A percentile compares a stretch with the other conserved stretches of the same genome.
phyloP scores from a whole-genome alignment of 2,888 invertebrate genomes.

The Tetropium fuscum region DNA sequence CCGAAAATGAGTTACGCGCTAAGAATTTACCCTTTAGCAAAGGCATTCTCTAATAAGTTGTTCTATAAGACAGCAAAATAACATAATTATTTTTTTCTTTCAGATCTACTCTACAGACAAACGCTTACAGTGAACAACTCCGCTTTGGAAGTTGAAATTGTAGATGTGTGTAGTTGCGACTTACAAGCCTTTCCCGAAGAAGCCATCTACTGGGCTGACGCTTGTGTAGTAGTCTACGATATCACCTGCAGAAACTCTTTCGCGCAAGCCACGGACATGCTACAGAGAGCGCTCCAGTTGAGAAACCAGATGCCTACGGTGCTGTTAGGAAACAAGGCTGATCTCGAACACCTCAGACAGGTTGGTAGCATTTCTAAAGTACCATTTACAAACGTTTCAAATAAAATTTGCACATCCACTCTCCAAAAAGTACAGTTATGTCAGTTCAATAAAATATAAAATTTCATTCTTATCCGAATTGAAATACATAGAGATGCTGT shows the following conservation, averaged over 20 bases:
- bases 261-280: constrained; percentile 75
- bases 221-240: constrained; percentile 81
- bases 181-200: constrained; percentile 67
- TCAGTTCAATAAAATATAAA: too few species aligned
- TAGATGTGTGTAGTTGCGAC: constrained; percentile 82
- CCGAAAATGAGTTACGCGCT: neutral
- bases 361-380: constrained; percentile 62
- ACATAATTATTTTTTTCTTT: constrained; percentile 59
- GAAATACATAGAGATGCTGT: too few species aligned
- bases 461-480: too few species aligned
- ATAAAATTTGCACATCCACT: too few species aligned
- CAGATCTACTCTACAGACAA: constrained; percentile 83
- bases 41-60: neutral
- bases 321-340: constrained; percentile 83
- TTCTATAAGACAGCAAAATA: neutral
- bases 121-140: constrained; percentile 79
- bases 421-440: too few species aligned
- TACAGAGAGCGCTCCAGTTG: constrained; percentile 70
- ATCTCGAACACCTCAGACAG: constrained; percentile 82
- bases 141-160: constrained; percentile 81
- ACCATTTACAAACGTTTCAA: neutral
- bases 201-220: constrained; percentile 83
- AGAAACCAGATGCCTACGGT: constrained; percentile 69
- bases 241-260: constrained; percentile 80
- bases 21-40: neutral